Percentiles rank a stretch among this genome's conserved stretches.
phyloP scores from a whole-genome alignment of 2,113 vertebrate species.

The Pica pica region DNA sequence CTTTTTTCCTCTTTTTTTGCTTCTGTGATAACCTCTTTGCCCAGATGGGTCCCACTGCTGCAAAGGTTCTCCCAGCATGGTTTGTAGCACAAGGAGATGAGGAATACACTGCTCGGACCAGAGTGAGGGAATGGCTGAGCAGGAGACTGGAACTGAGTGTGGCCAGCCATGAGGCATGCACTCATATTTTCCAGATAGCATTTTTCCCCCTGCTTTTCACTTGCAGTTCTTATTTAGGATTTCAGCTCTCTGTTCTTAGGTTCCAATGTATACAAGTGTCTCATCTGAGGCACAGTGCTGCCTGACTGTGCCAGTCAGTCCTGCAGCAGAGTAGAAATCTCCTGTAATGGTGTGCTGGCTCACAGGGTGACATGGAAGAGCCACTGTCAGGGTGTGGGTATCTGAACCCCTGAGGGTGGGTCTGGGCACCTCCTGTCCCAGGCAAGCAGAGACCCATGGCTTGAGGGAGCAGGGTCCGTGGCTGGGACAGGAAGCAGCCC shows the following conservation, averaged over 20 bases:
- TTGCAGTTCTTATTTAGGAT: not conserved
- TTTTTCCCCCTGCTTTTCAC: not conserved
- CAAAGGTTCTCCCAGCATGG: not conserved
- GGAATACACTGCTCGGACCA: not conserved
- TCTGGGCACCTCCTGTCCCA: not conserved
- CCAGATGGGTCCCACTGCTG: not conserved
- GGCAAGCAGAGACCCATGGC: not conserved
- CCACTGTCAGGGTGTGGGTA: fast-evolving
- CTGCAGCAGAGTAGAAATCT: not conserved
- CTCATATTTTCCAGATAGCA: not conserved
- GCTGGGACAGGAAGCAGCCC: not conserved
- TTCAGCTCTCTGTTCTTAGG: not conserved
- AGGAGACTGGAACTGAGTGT: not conserved
- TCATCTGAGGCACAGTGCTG: not conserved
- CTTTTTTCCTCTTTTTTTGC: not conserved
- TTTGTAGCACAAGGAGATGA: not conserved
- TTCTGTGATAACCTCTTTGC: not conserved
- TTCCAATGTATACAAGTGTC: not conserved
- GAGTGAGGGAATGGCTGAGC: not conserved
- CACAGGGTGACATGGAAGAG: fast-evolving
- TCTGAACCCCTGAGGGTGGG: not conserved
- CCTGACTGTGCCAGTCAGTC: not conserved
- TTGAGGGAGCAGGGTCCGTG: fast-evolving
- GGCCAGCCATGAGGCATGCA: not conserved
- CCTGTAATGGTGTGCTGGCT: not conserved